Evolutionary conservation across 2,113 vertebrate species (phyloP).

Genomic region (Trachemys scripta): DNA sequence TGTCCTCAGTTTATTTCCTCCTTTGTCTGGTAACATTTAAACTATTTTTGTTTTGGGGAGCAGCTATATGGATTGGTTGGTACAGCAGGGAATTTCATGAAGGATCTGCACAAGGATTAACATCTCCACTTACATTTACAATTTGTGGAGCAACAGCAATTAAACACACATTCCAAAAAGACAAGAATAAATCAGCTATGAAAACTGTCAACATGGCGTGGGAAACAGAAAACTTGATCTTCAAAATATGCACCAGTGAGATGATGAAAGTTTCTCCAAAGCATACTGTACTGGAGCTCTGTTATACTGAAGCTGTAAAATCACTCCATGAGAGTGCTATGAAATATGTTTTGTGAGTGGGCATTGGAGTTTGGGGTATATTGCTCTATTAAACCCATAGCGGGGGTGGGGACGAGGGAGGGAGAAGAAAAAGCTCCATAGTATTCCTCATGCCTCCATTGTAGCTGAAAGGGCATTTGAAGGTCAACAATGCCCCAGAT

Average conservation of each 20-base stretch:
- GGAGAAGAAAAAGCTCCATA: no score
- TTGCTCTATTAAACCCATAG: no score
- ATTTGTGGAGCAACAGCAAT: neutral
- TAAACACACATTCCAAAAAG: neutral
- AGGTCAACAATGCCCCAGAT: neutral
- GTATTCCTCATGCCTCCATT: neutral
- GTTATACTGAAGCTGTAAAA: neutral
- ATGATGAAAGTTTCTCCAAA: neutral
- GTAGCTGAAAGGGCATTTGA: neutral
- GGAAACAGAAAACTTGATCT: neutral
- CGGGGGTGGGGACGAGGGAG: no score
- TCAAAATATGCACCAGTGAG: neutral
- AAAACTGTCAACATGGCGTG: constrained; percentile 2
- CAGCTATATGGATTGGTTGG: neutral
- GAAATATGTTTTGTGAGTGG: neutral
- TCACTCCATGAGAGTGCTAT: neutral
- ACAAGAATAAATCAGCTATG: neutral
- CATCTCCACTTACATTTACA: neutral
- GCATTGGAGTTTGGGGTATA: neutral
- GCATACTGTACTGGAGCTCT: neutral
- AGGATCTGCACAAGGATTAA: neutral
- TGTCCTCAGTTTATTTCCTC: neutral
- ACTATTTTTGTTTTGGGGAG: neutral
- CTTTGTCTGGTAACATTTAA: neutral
- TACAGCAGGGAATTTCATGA: neutral